Evolutionary conservation across 2,888 invertebrate species (phyloP).

Genomic region (Carcina quercana): DNA sequence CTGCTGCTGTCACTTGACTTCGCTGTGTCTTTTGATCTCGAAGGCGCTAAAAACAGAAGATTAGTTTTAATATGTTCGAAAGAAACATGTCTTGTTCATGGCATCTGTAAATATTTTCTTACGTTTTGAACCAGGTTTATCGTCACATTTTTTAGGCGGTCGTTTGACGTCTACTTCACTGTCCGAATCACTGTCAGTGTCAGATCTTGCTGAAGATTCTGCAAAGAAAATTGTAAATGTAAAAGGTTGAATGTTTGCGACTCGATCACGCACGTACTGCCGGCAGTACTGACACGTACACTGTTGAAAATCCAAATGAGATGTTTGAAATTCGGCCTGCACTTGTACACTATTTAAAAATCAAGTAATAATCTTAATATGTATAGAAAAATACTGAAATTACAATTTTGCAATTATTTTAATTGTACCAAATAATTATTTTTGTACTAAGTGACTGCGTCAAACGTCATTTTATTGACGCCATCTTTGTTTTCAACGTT

Average conservation of each 20-base stretch:
- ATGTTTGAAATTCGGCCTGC: background rate
- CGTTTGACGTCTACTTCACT: slow-evolving; percentile 64
- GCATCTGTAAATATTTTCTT: slow-evolving; percentile 16
- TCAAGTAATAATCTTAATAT: too few species aligned
- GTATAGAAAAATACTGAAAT: too few species aligned
- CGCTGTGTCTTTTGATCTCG: slow-evolving; percentile 44
- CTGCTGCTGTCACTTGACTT: slow-evolving; percentile 60
- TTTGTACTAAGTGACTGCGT: too few species aligned
- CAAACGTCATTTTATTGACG: too few species aligned
- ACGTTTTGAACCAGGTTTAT: slow-evolving; percentile 51
- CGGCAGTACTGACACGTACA: too few species aligned
- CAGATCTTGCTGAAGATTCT: slow-evolving; percentile 61
- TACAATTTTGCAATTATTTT: too few species aligned
- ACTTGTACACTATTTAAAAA: too few species aligned
- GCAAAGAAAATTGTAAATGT: slow-evolving; percentile 12
- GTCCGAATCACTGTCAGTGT: slow-evolving; percentile 69
- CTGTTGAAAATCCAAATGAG: too few species aligned
- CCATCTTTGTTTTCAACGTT: too few species aligned
- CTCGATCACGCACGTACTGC: too few species aligned
- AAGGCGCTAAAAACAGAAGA: slow-evolving; percentile 24
- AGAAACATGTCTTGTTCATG: background rate
- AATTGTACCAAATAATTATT: too few species aligned
- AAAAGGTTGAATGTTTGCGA: background rate
- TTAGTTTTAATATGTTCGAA: background rate
- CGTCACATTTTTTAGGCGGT: slow-evolving; percentile 52